Evolutionary conservation across 2,797 vertebrate species (phyloP).

Genomic region (Pelodytes ibericus): DNA sequence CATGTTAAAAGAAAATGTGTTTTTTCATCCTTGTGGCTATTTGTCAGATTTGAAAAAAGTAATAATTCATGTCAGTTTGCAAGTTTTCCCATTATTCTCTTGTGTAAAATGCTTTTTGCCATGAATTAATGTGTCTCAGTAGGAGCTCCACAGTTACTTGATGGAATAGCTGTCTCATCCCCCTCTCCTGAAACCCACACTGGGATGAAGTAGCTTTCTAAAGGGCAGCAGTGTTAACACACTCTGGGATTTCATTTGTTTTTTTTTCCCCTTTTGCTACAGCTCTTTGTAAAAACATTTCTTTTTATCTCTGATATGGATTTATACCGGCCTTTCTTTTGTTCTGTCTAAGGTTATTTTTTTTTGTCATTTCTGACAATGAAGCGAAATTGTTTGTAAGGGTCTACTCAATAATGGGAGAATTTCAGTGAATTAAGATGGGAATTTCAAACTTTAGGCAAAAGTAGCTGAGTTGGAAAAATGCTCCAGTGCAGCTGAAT

Average conservation of each 20-base stretch:
- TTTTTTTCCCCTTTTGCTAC: neutral
- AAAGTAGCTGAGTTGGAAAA: too few relatives aligned
- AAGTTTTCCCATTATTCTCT: constrained; percentile 32
- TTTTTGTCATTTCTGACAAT: too few relatives aligned
- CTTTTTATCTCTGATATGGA: too few relatives aligned
- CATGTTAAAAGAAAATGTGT: too few relatives aligned
- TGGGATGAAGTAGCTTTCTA: constrained; percentile 14
- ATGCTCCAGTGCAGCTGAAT: too few relatives aligned
- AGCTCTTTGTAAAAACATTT: neutral
- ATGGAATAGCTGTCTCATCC: constrained; percentile 35
- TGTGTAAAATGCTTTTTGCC: constrained; percentile 6
- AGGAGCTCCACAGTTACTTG: constrained; percentile 28
- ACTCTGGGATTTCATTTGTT: neutral
- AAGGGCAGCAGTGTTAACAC: constrained; percentile 31
- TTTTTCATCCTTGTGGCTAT: neutral
- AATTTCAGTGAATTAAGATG: too few relatives aligned
- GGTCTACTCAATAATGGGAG: too few relatives aligned
- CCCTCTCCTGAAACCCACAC: constrained; percentile 39
- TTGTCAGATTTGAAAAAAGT: constrained; percentile 6
- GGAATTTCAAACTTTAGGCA: too few relatives aligned
- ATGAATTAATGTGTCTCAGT: constrained; percentile 39
- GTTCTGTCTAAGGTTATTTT: neutral
- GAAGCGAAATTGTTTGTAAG: too few relatives aligned
- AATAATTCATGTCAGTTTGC: constrained; percentile 16
- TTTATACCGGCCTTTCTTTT: too few relatives aligned